Evolutionary conservation across 2,113 vertebrate genomes (phyloP).

Genomic region (Trachemys scripta): DNA sequence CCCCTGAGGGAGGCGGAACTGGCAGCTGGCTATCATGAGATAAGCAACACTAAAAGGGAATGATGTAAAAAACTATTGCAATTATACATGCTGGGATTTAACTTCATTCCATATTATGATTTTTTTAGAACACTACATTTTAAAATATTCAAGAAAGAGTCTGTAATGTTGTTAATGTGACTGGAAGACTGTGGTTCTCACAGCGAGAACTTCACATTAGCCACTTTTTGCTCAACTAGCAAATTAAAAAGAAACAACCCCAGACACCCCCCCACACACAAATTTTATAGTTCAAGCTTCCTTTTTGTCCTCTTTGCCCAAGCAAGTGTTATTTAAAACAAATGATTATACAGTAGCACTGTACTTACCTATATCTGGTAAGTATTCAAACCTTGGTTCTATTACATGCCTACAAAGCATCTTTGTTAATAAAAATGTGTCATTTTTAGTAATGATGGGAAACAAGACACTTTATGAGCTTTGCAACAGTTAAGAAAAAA

Average conservation of each 20-base stretch:
- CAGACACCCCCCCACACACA: neutral
- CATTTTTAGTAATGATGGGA: neutral
- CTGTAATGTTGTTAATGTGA: conserved; percentile 1
- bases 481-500: neutral
- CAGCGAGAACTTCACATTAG: neutral
- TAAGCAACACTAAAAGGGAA: neutral
- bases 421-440: neutral
- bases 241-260: neutral
- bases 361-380: no score
- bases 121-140: conserved; percentile 14
- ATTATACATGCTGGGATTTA: neutral
- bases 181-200: neutral
- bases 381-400: neutral
- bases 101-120: conserved; percentile 21
- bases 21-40: neutral
- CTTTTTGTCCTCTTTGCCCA: neutral
- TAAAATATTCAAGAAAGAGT: conserved; percentile 40
- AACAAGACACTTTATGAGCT: neutral
- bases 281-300: neutral
- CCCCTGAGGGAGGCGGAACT: neutral
- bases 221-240: neutral
- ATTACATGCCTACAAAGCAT: neutral
- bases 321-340: neutral
- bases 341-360: neutral
- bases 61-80: conserved; percentile 25